These are phyloP conservation scores for Parazoanthus darwini DNA, from an alignment of 92 coral and sea anemone species.

Conservation along the genomic window DNA sequence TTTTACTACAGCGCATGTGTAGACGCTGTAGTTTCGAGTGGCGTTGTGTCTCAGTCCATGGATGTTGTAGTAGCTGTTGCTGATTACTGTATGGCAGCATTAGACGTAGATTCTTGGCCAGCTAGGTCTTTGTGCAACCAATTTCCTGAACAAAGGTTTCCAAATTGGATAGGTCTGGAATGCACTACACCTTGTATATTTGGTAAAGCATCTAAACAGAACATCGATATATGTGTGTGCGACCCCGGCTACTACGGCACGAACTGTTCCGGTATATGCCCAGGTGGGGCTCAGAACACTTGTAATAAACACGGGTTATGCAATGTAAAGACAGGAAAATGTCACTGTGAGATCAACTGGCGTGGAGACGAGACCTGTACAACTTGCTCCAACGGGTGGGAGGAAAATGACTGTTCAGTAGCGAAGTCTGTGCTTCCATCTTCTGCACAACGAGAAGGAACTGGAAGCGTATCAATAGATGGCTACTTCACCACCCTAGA, in stretches of 20 bases:
- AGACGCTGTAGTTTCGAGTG: constrained; percentile 48
- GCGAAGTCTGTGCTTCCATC: constrained; percentile 45
- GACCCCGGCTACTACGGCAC: constrained; percentile 60
- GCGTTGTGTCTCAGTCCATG: constrained; percentile 47
- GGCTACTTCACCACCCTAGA: constrained; percentile 62
- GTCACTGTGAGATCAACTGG: constrained; percentile 62
- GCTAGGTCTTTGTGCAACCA: constrained; percentile 60
- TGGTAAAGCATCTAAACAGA: constrained; percentile 46
- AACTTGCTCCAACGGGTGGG: constrained; percentile 54
- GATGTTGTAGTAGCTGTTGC: constrained; percentile 54
- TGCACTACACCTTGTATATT: constrained; percentile 57
- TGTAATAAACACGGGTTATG: constrained; percentile 62
- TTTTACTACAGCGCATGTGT: constrained; percentile 58
- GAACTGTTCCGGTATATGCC: constrained; percentile 57
- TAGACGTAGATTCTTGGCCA: constrained; percentile 54
- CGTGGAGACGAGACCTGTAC: constrained; percentile 58
- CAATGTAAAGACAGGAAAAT: constrained; percentile 47
- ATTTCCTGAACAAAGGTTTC: constrained; percentile 60
- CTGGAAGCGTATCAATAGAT: constrained; percentile 35
- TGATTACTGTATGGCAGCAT: constrained; percentile 54
- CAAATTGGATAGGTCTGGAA: constrained; percentile 65
- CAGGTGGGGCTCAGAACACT: constrained; percentile 59
- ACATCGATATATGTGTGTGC: constrained; percentile 56
- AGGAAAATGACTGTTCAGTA: constrained; percentile 58
- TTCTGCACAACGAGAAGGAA: constrained; percentile 21